Base-by-base conservation (phyloP, 2,797 vertebrate species). In the Ctenopoma kingsleyae region DNA sequence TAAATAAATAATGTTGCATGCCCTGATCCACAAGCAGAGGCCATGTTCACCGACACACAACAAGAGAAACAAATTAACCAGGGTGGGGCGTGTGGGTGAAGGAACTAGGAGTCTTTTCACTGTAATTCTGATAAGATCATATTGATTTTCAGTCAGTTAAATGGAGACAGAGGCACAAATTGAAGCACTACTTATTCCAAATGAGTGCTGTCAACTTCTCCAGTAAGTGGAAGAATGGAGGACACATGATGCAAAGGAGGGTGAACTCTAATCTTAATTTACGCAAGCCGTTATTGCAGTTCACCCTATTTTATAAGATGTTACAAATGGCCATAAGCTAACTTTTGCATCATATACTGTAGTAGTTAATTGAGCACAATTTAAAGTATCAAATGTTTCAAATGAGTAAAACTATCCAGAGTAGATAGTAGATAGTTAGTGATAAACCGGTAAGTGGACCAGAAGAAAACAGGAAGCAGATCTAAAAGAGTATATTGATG, bases 1-100 rank as follows among this genome's bases (percentile, higher is more conserved):
- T 93, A 74, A 92, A 92, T 93, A 86, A 92, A 84, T 92, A 81
- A 92, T 89, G 78, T 16, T 7, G 48, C 55, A 82, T 67, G 71
- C 72, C 43, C 53, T 83, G 80, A 91, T 77, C 83, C 74, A 73
- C 69, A 60, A 9, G 75, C 80, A 78, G 78, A 89, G 76, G 78
- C 71, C 71, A 19, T 84, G 84, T 83, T 85, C 67, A 68, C 71
- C 48, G 41, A 62, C 20, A 62, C 73, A 69, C 74, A 73, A 59
- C 64, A 74, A 66, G 46, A 67, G 57, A 74, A 83, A 81, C 60
- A 77, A 73, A 68, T 20, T 67, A 60, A 59, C 44, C 8, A 27
- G 36, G 40, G 27, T 15, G 55, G 55, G 10, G 22, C 3, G 13
- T 2, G 20, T 19, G 52, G 61, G 46, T 17, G 62, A 52, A 51